Base-by-base conservation (phyloP, 2,888 invertebrate genomes). In the Pinctada fucata region DNA sequence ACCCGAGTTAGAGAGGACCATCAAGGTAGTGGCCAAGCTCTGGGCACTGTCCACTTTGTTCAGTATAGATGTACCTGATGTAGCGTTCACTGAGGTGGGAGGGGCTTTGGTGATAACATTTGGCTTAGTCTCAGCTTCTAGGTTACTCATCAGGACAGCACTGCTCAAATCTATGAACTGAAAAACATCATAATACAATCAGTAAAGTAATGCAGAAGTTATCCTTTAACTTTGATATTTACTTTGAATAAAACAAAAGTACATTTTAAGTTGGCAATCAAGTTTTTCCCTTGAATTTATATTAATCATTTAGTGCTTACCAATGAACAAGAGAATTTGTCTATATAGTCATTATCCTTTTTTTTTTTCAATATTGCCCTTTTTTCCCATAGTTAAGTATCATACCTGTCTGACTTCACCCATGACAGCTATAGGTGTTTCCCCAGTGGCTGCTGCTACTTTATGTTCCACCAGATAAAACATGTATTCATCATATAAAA, bases 401-500 rank as follows among this genome's bases (percentile, higher is more conserved):
- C 31, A 31, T 79, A 78, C 80, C 78, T 80, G 80, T 83, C 90
- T 85, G 45, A 92, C 91, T 84, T 93, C 93, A 73, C 93, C 93
- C 95, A 99, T 97, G 83, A 99, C 98, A 87, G 98, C 97, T 91
- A 99, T 98, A 79, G 98, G 97, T 86, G 98, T 97, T 91, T 96
- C 96, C 85, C 96, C 96, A 76, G 95, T 96, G 74, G 97, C 97
- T 91, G 95, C 95, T 66, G 99, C 98, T 52, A 99, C 98, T 93
- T 97, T 96, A 90, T 98, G 97, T 93, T 99, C 99, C 88, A 99
- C 97, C 89, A 99, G 94, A 93, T 97, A 99, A 94, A 98, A 98
- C 96, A 99, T 99, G 93, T 99, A 99, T 93, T 99, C 99, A 93
- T 99, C 99, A 93, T 98, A 99, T 79, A 99, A 95, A 90, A 99